Base-by-base conservation (phyloP, 2,113 vertebrate genomes). In the Esox niger region DNA sequence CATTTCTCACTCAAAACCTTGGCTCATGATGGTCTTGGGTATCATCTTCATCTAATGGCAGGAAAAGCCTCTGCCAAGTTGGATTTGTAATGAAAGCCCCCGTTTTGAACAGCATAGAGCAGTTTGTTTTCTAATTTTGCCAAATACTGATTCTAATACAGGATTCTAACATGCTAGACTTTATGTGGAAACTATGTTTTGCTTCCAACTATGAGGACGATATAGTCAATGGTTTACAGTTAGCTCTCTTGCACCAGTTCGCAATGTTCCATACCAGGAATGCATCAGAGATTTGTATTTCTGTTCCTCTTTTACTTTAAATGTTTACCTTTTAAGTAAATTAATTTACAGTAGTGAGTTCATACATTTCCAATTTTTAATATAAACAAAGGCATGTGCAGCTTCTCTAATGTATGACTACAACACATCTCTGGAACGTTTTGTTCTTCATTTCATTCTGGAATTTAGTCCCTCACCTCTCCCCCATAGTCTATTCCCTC, bases 351-450 rank as follows among this genome's bases (percentile, higher is more conserved):
- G n/a, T n/a, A n/a, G n/a, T n/a, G n/a, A n/a, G n/a, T n/a, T 52
- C 20, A 52, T 52, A 23, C 8, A 52, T 21, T 21, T n/a, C n/a
- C n/a, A n/a, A n/a, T n/a, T n/a, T n/a, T n/a, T n/a, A 21, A 21
- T 52, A 30, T 67, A 25, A 64, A 58, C 61, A 60, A 62, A 68
- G 73, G 67, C 73, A 69, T 49, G 15, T 56, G 69, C 64, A 68
- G 30, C 21, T 68, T 49, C 67, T 25, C 26, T 35, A 70, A 38
- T 47, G 21, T 56, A 71, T 67, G 57, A 70, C 43, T 21, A 62
- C 17, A 29, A 17, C 62, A 79, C 49, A 38, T 75, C 62, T 68
- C 62, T 64, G 72, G 64, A 68, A 78, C 74, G 77, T 66, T 75
- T 20, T 76, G 78, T 79, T 77, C 71, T 5, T 26, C 1, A n/a